phyloP scores from a whole-genome alignment of 2,113 vertebrate species.

The Bubo blakistoni region DNA sequence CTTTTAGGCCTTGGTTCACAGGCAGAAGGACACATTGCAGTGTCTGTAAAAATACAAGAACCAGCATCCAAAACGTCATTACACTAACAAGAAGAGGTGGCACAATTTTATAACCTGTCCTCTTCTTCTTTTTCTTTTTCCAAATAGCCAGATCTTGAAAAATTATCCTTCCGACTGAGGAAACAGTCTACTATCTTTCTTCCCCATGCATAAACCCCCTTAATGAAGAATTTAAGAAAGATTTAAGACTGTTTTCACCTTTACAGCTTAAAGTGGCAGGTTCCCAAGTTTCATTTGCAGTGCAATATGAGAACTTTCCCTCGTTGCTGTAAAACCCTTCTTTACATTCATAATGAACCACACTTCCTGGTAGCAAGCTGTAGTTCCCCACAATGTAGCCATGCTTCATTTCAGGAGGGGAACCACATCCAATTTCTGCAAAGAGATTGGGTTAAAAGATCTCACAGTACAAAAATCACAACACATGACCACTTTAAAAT shows the following conservation, averaged over 20 bases:
- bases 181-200: not conserved
- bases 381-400: constrained; percentile 69
- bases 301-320: constrained; percentile 47
- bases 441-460: not conserved
- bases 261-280: constrained; percentile 33
- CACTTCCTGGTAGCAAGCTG: constrained; percentile 49
- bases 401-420: constrained; percentile 62
- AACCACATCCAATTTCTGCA: constrained; percentile 71
- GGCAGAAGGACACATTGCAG: not conserved
- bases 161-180: not conserved
- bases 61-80: not conserved
- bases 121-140: not conserved
- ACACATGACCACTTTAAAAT: not conserved
- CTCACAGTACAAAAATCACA: not conserved
- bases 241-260: not conserved
- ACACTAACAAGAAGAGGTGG: not conserved
- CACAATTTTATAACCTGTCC: not conserved
- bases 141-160: not conserved
- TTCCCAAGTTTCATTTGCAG: constrained; percentile 45
- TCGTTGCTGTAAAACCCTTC: constrained; percentile 62
- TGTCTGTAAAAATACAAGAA: not conserved
- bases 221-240: not conserved
- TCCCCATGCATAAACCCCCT: not conserved
- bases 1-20: not conserved
- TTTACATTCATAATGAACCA: constrained; percentile 60